Evolutionary conservation across 2,888 invertebrate genomes (phyloP), one percentile per base, ranked within the genome.

Genomic region (Chloroclysta siterata): DNA sequence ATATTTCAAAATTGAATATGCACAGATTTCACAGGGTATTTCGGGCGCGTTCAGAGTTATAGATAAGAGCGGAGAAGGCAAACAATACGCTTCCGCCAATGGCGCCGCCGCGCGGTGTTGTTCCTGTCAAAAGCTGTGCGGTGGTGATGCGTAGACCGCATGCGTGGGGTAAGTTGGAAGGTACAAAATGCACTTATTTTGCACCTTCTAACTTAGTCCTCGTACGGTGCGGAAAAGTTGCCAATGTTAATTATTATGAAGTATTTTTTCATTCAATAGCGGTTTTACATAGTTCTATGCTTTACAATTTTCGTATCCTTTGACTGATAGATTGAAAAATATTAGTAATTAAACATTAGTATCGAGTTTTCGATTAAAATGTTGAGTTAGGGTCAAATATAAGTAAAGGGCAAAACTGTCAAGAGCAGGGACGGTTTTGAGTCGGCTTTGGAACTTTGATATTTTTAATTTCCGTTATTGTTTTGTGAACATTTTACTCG

Each of bases 1-100:
- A 69, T 67, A 52, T 64, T 60, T 60, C 56, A 57, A 65, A 60
- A 67, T 60, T 60, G 53, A 57, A 59, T 53, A 46, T 29, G 2
- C 33, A 60, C 50, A 63, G 65, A 68, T 71, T 64, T 51, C 41
- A 53, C 46, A 8, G 56, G 61, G 65, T 72, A 72, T 78, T 78
- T 80, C 53, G 70, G 71, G 66, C 51, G 65, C 62, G 66, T 71
- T 66, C 61, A 58, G 59, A 69, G 68, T 68, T 67, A 50, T 68
- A 73, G 79, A 78, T 77, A 77, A 75, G 75, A 74, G 69, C 65
- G 68, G 64, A 65, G 69, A 60, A 65, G 62, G 60, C 70, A 67
- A 68, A 79, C 78, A 89, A 89, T 88, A 78, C 76, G 82, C 81
- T 85, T 88, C 88, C 88, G 87, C 77, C 72, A 72, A 69, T 55